Evolutionary conservation across 2,113 vertebrate genomes (phyloP), one percentile per base, ranked within the genome.

Genomic region (Apodemus speciosus): DNA sequence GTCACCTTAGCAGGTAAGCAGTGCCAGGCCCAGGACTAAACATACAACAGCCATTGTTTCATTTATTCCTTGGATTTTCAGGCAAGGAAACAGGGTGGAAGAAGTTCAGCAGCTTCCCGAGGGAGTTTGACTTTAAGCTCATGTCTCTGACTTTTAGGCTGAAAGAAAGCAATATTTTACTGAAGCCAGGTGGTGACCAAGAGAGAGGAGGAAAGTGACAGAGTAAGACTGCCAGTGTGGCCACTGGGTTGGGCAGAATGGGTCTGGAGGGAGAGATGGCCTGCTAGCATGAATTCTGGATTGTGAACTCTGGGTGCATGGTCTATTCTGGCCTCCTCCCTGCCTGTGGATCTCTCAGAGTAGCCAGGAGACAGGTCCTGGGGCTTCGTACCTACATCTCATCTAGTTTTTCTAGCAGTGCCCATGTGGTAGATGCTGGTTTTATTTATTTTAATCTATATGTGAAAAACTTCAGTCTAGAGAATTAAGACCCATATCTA

Each of bases 341-440:
- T 51, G 27, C 32, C 38, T 58, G 4, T 5, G 32, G 62, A 27
- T 58, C 51, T 6, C 38, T 80, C 64, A 72, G 35, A 32, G 56
- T 53, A 25, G 35, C 53, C 2, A 21, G 4, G 62, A n/a, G 21
- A 35, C 0, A 3, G 2, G 10, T 38, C n/a, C 56, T 7, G 0
- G 5, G 72, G 43, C 35, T 58, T 85, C n/a, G 3, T 6, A 38
- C 18, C 68, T 71, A 8, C 18, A 71, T 71, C n/a, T 21, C n/a
- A 21, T 71, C 35, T 38, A 15, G 11, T 16, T 40, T 14, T 75
- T 23, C 58, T 43, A n/a, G n/a, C 6, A 20, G 38, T 58, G 79
- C 35, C 4, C 4, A 27, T 83, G 14, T 4, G 15, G 8, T 60
- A 71, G 30, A 16, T 27, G 18, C 18, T 86, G 32, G 40, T 80